phyloP scores from a whole-genome alignment of 2,113 vertebrate genomes.

The Campylomormyrus tamandua region DNA sequence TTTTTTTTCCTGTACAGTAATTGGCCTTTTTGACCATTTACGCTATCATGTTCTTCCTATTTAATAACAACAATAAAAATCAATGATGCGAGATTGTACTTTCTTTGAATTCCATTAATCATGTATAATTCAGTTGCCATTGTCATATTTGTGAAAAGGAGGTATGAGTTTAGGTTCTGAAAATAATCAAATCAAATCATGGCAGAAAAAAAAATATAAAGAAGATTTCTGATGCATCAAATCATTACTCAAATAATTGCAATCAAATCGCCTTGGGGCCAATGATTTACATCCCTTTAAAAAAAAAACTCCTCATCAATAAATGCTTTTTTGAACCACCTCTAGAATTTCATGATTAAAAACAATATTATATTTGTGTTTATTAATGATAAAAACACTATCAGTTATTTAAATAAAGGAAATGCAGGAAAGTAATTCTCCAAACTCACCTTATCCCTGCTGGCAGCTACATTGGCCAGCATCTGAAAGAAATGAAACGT shows the following conservation, averaged over 20 bases:
- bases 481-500: slow-evolving; percentile 5
- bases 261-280: background rate
- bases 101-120: background rate
- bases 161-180: background rate
- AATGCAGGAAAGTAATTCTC: background rate
- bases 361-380: background rate
- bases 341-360: background rate
- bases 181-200: background rate
- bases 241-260: background rate
- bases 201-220: background rate
- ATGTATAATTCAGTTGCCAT: background rate
- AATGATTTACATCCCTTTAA: background rate
- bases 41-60: background rate
- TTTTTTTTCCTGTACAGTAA: background rate
- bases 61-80: background rate
- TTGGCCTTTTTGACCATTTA: background rate
- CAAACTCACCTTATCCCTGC: slow-evolving; percentile 15
- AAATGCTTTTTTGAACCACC: background rate
- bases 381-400: background rate
- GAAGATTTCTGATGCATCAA: background rate
- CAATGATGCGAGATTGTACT: background rate
- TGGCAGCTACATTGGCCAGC: background rate
- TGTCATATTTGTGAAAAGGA: background rate
- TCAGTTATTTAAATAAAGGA: background rate
- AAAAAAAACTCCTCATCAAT: background rate